phyloP scores from a whole-genome alignment of 2,113 vertebrate species.

The Campylorhamphus procurvoides region DNA sequence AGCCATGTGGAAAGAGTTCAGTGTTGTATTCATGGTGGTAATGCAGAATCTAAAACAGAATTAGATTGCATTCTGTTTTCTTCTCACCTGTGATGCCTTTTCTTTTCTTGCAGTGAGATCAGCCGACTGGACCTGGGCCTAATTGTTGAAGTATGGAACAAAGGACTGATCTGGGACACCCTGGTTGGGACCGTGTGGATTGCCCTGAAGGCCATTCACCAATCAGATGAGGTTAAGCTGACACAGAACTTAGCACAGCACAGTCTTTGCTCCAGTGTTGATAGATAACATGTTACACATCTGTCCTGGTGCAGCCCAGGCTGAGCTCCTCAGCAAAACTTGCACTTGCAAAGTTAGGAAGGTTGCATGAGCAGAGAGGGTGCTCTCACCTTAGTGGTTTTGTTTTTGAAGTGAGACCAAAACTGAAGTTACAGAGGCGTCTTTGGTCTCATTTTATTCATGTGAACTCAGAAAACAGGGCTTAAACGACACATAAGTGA shows the following conservation, averaged over 20 bases:
- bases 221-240: conserved; percentile 89
- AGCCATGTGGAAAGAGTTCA: background rate
- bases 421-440: background rate
- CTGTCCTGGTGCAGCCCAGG: background rate
- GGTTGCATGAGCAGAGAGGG: background rate
- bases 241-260: background rate
- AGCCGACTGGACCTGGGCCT: conserved; percentile 93
- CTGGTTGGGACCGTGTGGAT: conserved; percentile 95
- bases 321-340: background rate
- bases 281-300: background rate
- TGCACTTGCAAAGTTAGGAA: background rate
- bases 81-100: conserved; percentile 14
- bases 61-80: background rate
- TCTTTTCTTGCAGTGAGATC: conserved; percentile 86
- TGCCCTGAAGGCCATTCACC: conserved; percentile 87
- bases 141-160: conserved; percentile 99
- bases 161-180: conserved; percentile 98
- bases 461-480: background rate
- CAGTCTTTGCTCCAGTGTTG: background rate
- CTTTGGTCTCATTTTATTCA: background rate
- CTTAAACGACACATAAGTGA: background rate
- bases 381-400: background rate
- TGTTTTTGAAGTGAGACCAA: background rate
- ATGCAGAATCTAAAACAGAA: background rate
- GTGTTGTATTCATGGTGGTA: background rate